Evolutionary conservation across 2,888 invertebrate genomes (phyloP).

Genomic region (Polydrusus tereticollis): DNA sequence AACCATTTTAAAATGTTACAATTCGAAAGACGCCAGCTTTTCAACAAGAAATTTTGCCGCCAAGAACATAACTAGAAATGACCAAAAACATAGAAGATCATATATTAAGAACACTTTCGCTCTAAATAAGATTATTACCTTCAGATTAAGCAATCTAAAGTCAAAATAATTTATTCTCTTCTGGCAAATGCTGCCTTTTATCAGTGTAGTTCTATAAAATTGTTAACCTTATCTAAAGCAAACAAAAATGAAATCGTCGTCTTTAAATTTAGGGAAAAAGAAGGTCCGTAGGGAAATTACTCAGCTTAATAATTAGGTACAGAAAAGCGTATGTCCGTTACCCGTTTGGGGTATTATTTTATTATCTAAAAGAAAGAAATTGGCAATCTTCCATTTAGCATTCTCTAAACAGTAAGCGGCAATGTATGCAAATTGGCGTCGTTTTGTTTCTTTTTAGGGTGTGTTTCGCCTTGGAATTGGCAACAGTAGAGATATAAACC

Average conservation of each 20-base stretch:
- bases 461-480: conserved; percentile 35
- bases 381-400: conserved; percentile 31
- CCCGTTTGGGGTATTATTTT: conserved; percentile 22
- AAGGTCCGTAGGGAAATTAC: conserved; percentile 9
- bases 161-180: no score
- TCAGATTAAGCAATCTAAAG: no score
- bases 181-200: no score
- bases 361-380: conserved; percentile 19
- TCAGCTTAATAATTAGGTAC: conserved; percentile 11
- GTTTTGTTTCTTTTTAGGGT: conserved; percentile 27
- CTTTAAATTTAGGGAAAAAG: neutral
- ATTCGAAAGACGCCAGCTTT: no score
- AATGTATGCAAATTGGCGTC: conserved; percentile 33
- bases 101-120: no score
- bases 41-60: no score
- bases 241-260: neutral
- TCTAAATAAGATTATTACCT: no score
- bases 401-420: conserved; percentile 31
- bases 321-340: conserved; percentile 11
- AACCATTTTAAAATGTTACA: no score
- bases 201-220: no score
- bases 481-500: conserved; percentile 40
- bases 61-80: no score
- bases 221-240: no score
- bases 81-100: no score